These are phyloP conservation scores for Trachelipus rathkii DNA, from an alignment of 1,140 invertebrate genomes.

Conservation along the genomic window DNA sequence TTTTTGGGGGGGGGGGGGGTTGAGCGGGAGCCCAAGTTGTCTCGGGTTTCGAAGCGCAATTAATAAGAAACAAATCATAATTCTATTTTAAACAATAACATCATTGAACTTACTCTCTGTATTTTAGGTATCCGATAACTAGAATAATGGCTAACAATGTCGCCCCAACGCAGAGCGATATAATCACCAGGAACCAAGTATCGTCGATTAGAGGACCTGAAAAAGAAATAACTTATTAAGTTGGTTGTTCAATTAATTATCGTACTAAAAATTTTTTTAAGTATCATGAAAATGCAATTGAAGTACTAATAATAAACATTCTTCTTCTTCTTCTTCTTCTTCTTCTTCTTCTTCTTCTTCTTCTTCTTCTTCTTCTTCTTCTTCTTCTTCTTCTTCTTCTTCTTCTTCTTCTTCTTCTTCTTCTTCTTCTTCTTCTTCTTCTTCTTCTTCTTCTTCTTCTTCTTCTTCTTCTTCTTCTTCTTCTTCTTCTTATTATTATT, in stretches of 20 bases:
- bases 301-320: too few species aligned
- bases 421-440: not conserved
- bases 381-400: not conserved
- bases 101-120: slow-evolving; percentile 66
- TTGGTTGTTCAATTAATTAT: too few species aligned
- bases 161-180: slow-evolving; percentile 71
- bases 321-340: too few species aligned
- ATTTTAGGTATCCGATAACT: slow-evolving; percentile 70
- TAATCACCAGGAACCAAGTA: slow-evolving; percentile 73
- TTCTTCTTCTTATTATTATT: too few species aligned
- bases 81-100: too few species aligned
- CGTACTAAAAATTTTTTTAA: too few species aligned
- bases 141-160: slow-evolving; percentile 69
- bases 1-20: too few species aligned
- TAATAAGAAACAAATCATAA: too few species aligned
- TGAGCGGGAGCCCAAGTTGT: too few species aligned
- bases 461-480: not conserved
- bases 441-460: not conserved
- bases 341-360: slow-evolving; percentile 2
- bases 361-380: slow-evolving; percentile 4
- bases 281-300: too few species aligned
- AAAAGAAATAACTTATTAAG: not conserved
- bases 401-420: not conserved
- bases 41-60: too few species aligned
- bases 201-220: slow-evolving; percentile 62